Percentiles rank a stretch among this genome's conserved stretches.
Conservation (phyloP, 1,140 invertebrate genomes). For the Cydia amplana region DNA sequence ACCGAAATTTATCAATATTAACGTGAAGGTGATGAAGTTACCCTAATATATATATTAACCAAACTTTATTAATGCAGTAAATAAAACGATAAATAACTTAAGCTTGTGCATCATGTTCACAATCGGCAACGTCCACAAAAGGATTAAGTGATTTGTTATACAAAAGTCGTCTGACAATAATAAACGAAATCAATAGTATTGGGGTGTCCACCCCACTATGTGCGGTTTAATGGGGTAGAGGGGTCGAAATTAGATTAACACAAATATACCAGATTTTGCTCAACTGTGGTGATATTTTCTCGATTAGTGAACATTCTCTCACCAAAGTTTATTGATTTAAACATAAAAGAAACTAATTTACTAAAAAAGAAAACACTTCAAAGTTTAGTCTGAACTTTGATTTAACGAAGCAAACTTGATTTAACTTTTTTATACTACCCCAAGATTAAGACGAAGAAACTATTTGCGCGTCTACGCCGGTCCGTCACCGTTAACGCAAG, state of each 20-base stretch:
- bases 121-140: constrained; percentile 22
- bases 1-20: no score
- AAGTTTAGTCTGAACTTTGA: no score
- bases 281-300: not conserved
- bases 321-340: no score
- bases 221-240: constrained; percentile 18
- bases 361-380: no score
- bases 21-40: no score
- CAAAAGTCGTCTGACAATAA: constrained; percentile 13
- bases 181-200: constrained; percentile 23
- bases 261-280: constrained; percentile 9
- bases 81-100: not conserved
- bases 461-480: no score
- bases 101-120: constrained; percentile 11
- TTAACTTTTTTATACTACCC: no score
- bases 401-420: no score
- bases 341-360: no score
- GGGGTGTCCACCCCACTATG: constrained; percentile 14
- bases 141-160: constrained; percentile 32
- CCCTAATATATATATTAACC: no score
- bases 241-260: constrained; percentile 18
- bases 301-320: not conserved
- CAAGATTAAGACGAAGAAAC: no score
- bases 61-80: not conserved
- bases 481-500: no score